Evolutionary conservation across 2,797 vertebrate genomes (phyloP), one percentile per base, ranked within the genome.

Genomic region (Hyperoplus immaculatus): DNA sequence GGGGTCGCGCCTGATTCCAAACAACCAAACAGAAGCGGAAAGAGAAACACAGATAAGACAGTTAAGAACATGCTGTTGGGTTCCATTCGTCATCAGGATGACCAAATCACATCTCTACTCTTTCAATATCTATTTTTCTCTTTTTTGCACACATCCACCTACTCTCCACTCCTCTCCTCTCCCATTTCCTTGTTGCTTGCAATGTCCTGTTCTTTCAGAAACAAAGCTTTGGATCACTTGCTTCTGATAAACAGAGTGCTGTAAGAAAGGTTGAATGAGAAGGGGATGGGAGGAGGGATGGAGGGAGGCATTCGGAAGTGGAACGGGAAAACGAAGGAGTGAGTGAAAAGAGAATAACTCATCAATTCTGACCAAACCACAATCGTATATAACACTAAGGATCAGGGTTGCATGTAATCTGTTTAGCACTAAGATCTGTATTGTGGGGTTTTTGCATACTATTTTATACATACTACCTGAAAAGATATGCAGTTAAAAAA

Each of bases 11-110:
- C 70, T 83, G 77, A 85, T 88, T 77, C 60, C 29, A 69, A 87
- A 87, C 82, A 77, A 72, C 67, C 74, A 73, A 78, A 95, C 94
- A 94, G 94, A 96, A 75, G 87, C 84, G 69, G 73, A 78, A 29
- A 29, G 18, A 81, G 71, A 89, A 78, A 80, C 70, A 84, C 51
- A 82, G 66, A 82, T 57, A 82, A 46, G 78, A 82, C 60, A 67
- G 77, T 79, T 81, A 78, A 73, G 68, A 76, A 89, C 82, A 89
- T 84, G 72, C 72, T 70, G 75, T 64, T 68, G 72, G 68, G 72
- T 89, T 89, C 87, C 88, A 91, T 69, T 80, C 72, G 69, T 84
- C 84, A 88, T 84, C 76, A 84, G 78, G 83, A 87, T 87, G 80
- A 87, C 78, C 76, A 78, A 87, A 92, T 93, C 90, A 88, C 92